Base-by-base conservation (phyloP, 2,888 invertebrate genomes). In the Drosophila siamana region DNA sequence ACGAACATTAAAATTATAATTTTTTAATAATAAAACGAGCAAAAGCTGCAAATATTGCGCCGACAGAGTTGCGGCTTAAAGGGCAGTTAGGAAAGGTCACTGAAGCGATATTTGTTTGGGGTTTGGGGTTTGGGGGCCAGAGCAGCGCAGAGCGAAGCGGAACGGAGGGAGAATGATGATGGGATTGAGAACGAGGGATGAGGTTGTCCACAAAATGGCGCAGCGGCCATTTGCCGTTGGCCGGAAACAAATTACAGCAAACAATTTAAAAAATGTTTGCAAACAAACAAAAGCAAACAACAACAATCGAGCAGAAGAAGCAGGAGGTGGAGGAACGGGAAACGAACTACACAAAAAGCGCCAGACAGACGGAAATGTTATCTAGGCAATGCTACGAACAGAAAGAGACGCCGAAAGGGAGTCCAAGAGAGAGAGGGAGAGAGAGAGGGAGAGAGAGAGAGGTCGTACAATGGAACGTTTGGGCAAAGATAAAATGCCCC, bases 261-360 rank as follows among this genome's bases (percentile, higher is more conserved):
- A 87, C 87, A 84, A 84, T 87, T 84, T 87, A 71, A 82, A 84
- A 84, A 87, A 84, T 83, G 87, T 83, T 83, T 86, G 87, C 85
- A 86, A 84, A 84, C 87, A 86, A 81, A 79, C 68, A 75, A 70
- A 56, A 56, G 60, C 65, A 6, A 36, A 38, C 30, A 33, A 33
- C 33, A 30, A 28, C 28, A 78, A 33, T 9, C 8, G n/a, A 30
- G 13, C 22, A 26, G 22, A 19, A 59, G 48, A 22, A 33, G 22
- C 19, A 59, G 48, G 22, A 33, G 40, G 46, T 59, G 38, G 54
- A 47, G 40, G 40, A 40, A 52, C 51, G 55, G 36, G 38, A 56
- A 62, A 24, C 46, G 65, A 66, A 64, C 59, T 57, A 68, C 33
- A 65, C 52, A 78, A 66, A 66, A 66, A 61, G 40, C 38, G 28